These are phyloP conservation scores for Willisornis vidua DNA, from an alignment of 2,113 vertebrate species.

Conservation along the genomic window DNA sequence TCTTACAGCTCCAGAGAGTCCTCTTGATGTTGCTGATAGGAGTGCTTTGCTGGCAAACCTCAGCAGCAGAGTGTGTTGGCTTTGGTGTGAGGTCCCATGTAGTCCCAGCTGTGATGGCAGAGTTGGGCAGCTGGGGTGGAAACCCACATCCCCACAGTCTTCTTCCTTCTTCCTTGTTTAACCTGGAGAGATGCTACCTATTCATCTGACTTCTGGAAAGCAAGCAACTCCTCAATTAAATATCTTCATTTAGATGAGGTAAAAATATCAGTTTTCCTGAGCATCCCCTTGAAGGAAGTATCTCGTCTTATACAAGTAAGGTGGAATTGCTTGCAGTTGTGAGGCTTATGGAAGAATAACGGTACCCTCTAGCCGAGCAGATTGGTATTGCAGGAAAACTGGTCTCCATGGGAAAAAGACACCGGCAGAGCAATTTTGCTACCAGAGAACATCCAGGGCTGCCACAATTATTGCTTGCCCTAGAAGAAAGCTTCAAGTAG, in stretches of 20 bases:
- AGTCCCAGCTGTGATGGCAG: neutral
- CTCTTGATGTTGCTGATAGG: neutral
- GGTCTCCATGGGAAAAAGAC: neutral
- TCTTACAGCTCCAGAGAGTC: neutral
- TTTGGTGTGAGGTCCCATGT: fast-evolving
- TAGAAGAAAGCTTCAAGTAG: neutral
- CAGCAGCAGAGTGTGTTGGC: neutral
- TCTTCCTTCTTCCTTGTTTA: neutral
- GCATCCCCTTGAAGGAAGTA: neutral
- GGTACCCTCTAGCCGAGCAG: slow-evolving; percentile 5
- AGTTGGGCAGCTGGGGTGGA: neutral
- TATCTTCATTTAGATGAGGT: neutral
- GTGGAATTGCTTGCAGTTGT: neutral
- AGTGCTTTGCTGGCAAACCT: neutral
- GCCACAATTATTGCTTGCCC: neutral
- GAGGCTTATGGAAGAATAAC: neutral
- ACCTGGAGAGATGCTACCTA: neutral
- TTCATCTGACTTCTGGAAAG: neutral
- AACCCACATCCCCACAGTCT: fast-evolving
- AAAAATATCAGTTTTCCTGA: neutral
- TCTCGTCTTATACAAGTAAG: neutral
- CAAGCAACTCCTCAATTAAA: neutral
- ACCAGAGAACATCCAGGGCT: neutral
- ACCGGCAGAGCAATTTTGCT: neutral
- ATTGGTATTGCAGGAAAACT: neutral